Conservation (phyloP, 2,113 vertebrate species). For the Seriola quinqueradiata region DNA sequence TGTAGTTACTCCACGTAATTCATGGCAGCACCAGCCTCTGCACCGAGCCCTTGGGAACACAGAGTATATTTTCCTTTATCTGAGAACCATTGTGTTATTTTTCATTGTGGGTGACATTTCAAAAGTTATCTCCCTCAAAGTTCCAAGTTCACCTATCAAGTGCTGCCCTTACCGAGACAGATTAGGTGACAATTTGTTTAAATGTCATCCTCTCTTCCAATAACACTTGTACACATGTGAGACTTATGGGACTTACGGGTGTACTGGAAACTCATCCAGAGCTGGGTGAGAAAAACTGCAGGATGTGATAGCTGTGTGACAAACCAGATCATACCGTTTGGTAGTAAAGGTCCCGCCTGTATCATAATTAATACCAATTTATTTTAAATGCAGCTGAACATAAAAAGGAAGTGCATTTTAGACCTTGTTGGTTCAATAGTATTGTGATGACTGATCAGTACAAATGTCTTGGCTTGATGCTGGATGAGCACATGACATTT, state of each 20-base stretch:
- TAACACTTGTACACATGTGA: slow-evolving; percentile 63
- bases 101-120: slow-evolving; percentile 82
- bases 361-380: not conserved
- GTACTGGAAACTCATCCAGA: slow-evolving; percentile 36
- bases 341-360: not conserved
- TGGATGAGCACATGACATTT: no score
- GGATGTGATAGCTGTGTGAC: slow-evolving; percentile 3
- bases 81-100: slow-evolving; percentile 52
- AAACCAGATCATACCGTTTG: not conserved
- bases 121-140: slow-evolving; percentile 78
- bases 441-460: no score
- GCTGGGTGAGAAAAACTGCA: slow-evolving; percentile 36
- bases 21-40: not conserved
- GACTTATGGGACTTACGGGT: slow-evolving; percentile 48
- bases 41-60: slow-evolving; percentile 11
- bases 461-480: no score
- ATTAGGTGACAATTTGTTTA: slow-evolving; percentile 79
- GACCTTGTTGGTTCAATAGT: no score
- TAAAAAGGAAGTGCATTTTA: no score
- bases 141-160: slow-evolving; percentile 79
- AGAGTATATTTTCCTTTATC: slow-evolving; percentile 60
- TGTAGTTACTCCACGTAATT: slow-evolving; percentile 43
- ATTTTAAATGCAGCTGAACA: no score
- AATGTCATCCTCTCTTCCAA: slow-evolving; percentile 76
- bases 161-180: slow-evolving; percentile 66